Percentiles rank a stretch among this genome's conserved stretches.
Evolutionary conservation across 2,888 invertebrate genomes (phyloP).

Genomic region (Catotricha subobsoleta): DNA sequence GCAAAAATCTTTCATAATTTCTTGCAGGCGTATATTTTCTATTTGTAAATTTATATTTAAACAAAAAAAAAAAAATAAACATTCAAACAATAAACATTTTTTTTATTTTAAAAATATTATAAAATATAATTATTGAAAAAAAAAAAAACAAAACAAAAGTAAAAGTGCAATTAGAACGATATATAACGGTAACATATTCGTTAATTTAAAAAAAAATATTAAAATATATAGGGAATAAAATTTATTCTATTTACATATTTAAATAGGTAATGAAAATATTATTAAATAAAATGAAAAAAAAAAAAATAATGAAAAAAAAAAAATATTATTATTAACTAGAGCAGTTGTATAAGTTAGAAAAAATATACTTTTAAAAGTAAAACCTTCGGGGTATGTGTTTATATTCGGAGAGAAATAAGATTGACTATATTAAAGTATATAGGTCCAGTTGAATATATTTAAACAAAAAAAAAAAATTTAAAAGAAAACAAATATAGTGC

Average conservation of each 20-base stretch:
- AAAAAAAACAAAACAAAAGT: conserved; percentile 19
- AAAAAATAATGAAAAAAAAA: conserved; percentile 10
- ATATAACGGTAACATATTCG: conserved; percentile 29
- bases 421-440: conserved; percentile 29
- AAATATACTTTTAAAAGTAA: conserved; percentile 5
- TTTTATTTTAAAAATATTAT: conserved; percentile 1
- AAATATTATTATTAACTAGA: conserved; percentile 16
- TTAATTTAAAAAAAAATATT: conserved; percentile 17
- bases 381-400: conserved; percentile 33
- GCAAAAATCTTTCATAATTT: conserved; percentile 15
- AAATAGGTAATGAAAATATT: conserved; percentile 28
- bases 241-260: conserved; percentile 38
- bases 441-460: conserved; percentile 7
- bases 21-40: conserved; percentile 17
- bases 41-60: conserved; percentile 13
- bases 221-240: conserved; percentile 17
- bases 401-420: conserved; percentile 44
- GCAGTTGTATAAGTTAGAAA: conserved; percentile 7
- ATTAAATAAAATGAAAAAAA: conserved; percentile 16
- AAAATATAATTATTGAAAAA: conserved; percentile 14
- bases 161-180: conserved; percentile 42
- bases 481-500: conserved; percentile 13
- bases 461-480: conserved; percentile 10
- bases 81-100: conserved; percentile 2
- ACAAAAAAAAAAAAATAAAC: conserved; percentile 13